A percentile compares a stretch with the other conserved stretches of the same genome.
Conservation (phyloP, 2,797 vertebrate genomes). For the Mycteria americana region DNA sequence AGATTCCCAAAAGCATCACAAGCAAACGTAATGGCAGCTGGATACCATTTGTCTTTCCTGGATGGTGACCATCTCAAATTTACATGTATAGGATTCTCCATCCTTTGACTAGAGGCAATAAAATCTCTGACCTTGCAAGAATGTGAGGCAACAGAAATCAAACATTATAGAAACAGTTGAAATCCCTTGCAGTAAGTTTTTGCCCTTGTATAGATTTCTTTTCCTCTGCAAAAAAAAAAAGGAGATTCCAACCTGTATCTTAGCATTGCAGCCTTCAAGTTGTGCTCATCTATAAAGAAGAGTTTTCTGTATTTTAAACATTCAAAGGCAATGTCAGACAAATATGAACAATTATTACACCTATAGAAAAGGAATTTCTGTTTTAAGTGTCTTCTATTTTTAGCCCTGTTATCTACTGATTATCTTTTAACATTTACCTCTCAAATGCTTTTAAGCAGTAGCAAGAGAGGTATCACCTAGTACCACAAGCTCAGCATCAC, state of each 20-base stretch:
- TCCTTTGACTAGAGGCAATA: neutral
- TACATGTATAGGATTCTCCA: neutral
- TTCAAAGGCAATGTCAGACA: neutral
- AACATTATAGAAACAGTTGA: neutral
- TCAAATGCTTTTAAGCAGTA: neutral
- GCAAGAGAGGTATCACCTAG: neutral
- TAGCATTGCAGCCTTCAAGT: neutral
- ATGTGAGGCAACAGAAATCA: neutral
- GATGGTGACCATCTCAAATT: constrained; percentile 5
- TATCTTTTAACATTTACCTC: neutral
- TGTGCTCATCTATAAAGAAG: neutral
- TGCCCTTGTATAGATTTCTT: neutral
- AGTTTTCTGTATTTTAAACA: neutral
- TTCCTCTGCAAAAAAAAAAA: neutral
- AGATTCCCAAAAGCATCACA: constrained; percentile 8
- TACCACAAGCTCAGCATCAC: neutral
- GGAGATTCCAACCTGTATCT: neutral
- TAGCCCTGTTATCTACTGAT: neutral
- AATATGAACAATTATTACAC: neutral
- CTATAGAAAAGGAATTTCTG: constrained; percentile 3
- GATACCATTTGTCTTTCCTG: neutral
- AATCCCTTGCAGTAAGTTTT: neutral
- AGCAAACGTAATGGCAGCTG: neutral
- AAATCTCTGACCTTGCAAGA: constrained; percentile 11
- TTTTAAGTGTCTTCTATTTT: constrained; percentile 18